phyloP scores from a whole-genome alignment of 2,797 vertebrate species.

The Natrix natrix region DNA sequence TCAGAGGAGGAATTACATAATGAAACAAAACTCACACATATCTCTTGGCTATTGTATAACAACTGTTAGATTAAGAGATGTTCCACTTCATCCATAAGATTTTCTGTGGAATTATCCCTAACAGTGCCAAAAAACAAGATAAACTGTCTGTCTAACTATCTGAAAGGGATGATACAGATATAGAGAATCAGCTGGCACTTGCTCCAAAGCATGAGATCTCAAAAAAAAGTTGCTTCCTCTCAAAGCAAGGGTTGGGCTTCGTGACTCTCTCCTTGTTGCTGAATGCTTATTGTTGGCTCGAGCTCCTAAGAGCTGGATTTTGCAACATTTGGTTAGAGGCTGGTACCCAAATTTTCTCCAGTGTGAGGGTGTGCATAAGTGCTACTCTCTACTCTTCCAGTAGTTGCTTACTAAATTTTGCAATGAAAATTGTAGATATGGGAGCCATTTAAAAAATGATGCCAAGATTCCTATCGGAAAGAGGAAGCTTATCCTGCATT shows the following conservation, averaged over 20 bases:
- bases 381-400: background rate
- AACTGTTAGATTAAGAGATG: background rate
- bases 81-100: background rate
- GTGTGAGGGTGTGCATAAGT: fast-evolving
- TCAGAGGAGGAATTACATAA: background rate
- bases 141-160: background rate
- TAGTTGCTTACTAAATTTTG: background rate
- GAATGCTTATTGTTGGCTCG: background rate
- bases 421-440: background rate
- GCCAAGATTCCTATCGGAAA: background rate
- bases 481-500: background rate
- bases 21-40: background rate
- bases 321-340: background rate
- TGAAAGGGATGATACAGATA: background rate
- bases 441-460: background rate
- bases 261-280: background rate
- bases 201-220: background rate
- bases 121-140: background rate
- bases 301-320: background rate
- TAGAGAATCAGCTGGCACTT: background rate
- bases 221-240: background rate
- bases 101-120: background rate
- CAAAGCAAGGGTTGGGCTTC: background rate
- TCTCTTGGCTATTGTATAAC: background rate
- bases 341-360: background rate